Conservation (phyloP, 2,797 vertebrate species). For the Champsocephalus esox region DNA sequence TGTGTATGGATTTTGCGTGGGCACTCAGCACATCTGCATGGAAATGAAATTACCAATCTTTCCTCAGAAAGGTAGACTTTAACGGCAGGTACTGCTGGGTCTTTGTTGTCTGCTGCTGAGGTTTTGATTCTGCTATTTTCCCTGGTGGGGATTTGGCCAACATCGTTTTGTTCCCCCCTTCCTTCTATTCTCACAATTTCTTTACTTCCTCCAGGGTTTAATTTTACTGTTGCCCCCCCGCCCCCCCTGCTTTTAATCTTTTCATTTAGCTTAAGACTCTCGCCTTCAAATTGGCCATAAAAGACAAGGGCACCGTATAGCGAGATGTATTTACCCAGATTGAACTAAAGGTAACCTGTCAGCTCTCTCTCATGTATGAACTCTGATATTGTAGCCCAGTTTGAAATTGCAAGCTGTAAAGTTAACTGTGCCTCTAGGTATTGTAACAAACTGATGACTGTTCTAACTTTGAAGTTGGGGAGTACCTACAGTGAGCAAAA, state of each 20-base stretch:
- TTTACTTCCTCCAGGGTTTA: slow-evolving; percentile 41
- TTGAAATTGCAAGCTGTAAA: slow-evolving; percentile 74
- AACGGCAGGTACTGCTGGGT: slow-evolving; percentile 63
- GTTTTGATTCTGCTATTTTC: slow-evolving; percentile 72
- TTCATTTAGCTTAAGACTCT: slow-evolving; percentile 55
- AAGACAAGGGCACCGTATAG: slow-evolving; percentile 30
- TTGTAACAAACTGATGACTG: slow-evolving; percentile 78
- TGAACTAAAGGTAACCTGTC: slow-evolving; percentile 41
- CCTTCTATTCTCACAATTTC: slow-evolving; percentile 44
- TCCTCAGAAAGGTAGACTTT: slow-evolving; percentile 61
- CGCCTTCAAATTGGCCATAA: slow-evolving; percentile 50
- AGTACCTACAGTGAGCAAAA: slow-evolving; percentile 67
- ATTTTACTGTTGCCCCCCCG: slow-evolving; percentile 34
- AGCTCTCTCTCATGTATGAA: slow-evolving; percentile 49
- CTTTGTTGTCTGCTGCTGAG: slow-evolving; percentile 69
- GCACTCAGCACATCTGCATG: slow-evolving; percentile 67
- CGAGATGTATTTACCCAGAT: slow-evolving; percentile 41
- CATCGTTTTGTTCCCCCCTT: background rate
- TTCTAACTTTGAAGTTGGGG: slow-evolving; percentile 69
- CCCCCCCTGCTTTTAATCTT: slow-evolving; percentile 30
- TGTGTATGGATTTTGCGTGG: slow-evolving; percentile 33
- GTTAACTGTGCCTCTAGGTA: slow-evolving; percentile 77
- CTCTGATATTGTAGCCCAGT: slow-evolving; percentile 57
- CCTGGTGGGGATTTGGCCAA: slow-evolving; percentile 61
- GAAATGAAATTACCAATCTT: slow-evolving; percentile 71